Base-by-base conservation (phyloP, 2,797 vertebrate genomes). In the Parotocinclus haroldoi region DNA sequence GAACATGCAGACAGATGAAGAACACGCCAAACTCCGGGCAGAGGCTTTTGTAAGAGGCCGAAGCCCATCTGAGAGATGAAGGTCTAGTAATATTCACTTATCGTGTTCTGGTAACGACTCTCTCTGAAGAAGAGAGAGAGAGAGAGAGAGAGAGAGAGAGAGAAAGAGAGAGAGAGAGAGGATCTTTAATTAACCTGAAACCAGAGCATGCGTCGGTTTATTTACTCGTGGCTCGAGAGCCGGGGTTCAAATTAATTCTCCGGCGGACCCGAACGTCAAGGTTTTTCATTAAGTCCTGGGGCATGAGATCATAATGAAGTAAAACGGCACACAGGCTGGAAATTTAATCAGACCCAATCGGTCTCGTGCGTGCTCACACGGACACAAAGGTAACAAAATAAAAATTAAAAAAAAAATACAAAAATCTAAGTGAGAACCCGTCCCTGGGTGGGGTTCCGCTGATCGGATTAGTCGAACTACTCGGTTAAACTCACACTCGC, bases 281-380 rank as follows among this genome's bases (percentile, higher is more conserved):
- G 61, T 16, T 64, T 64, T 71, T 64, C 61, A 71, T 71, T 71
- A 64, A 58, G 49, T 71, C 68, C 55, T 59, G 13, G 48, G 50
- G 61, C 68, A 58, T 64, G 39, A 27, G 61, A 59, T 36, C 56
- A 16, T 64, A 59, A 64, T 64, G 56, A 70, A 63, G 61, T 58
- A 63, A 62, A 70, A 58, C 38, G 55, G 14, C 18, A 54, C 16
- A 17, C 44, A 18, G 59, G 42, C 59, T 53, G 44, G 18, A 50
- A 18, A 63, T 63, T 69, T 69, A 69, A 69, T 70, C 53, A 58
- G 59, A 50, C 8, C 1, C 16, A 36, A 61, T 61, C 46, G 50
- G 17, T 37, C 53, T 69, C 38, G 44, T 37, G 38, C 14, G 6
- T 57, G 40, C 51, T 1, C 12, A n/a, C 10, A 19, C 10, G 5